Percentiles rank a stretch among this genome's conserved stretches.
These are phyloP conservation scores for Lepus americanus DNA, from an alignment of 2,113 vertebrate species.

Conservation along the genomic window DNA sequence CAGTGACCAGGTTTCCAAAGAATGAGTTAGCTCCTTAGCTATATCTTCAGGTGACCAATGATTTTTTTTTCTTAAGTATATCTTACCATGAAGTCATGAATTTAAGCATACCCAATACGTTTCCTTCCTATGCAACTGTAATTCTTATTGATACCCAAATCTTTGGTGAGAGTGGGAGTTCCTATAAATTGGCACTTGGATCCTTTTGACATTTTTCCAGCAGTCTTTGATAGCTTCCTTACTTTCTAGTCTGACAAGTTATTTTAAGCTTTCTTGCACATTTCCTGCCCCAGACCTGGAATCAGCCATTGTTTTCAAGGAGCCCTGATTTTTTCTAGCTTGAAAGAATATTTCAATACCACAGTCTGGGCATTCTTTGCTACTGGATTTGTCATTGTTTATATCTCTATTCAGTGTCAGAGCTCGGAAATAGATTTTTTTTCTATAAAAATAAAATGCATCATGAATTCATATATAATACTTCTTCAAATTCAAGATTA, in stretches of 20 bases:
- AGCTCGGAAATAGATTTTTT: conserved; percentile 56
- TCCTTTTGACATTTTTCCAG: conserved; percentile 14
- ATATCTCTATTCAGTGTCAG: not conserved
- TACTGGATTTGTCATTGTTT: not conserved
- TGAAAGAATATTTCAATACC: conserved; percentile 19
- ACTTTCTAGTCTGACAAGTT: not conserved
- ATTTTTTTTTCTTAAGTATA: not conserved
- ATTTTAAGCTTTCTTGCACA: not conserved
- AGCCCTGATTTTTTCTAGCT: not conserved
- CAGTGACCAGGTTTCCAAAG: conserved; percentile 32
- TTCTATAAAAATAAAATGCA: conserved; percentile 38
- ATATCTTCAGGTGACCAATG: not conserved
- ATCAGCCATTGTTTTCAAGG: not conserved
- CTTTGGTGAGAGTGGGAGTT: not conserved
- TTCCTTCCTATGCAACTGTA: not conserved
- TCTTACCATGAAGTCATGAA: not conserved
- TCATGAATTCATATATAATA: conserved; percentile 16
- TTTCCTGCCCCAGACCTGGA: not conserved
- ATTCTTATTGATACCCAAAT: not conserved
- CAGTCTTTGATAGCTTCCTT: not conserved
- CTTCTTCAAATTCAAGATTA: conserved; percentile 52
- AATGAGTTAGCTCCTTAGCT: not conserved
- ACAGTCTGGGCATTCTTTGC: not conserved
- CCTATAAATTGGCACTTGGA: not conserved
- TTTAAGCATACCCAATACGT: conserved; percentile 27